Evolutionary conservation across 2,113 vertebrate species (phyloP).

Genomic region (Globicephala melas): DNA sequence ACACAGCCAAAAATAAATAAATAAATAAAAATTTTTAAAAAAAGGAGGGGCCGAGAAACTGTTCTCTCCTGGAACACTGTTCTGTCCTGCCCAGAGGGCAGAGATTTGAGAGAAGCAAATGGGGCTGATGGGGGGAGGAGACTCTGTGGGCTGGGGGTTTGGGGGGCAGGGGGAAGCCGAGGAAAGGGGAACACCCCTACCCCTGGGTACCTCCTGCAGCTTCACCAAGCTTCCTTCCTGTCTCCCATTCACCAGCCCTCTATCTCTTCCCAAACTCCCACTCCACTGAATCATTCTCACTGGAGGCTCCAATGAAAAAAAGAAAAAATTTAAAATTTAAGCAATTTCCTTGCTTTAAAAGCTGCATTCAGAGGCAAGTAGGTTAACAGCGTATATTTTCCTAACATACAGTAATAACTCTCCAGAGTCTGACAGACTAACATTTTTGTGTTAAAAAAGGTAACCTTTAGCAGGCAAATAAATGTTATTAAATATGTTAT

Average conservation of each 20-base stretch:
- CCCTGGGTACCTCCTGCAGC: neutral
- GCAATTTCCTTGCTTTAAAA: neutral
- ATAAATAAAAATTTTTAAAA: too few relatives aligned
- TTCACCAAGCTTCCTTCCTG: neutral
- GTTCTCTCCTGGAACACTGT: neutral
- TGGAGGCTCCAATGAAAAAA: neutral
- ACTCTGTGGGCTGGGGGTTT: accelerated
- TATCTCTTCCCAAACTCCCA: neutral
- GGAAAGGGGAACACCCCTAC: neutral
- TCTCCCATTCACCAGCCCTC: neutral
- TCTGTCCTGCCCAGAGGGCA: neutral
- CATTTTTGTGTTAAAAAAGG: neutral
- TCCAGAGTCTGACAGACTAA: neutral
- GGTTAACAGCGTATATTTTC: neutral
- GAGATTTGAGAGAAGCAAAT: neutral
- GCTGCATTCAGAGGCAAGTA: neutral
- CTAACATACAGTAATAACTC: neutral
- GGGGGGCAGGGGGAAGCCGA: too few relatives aligned
- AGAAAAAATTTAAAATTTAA: neutral
- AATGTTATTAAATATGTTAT: neutral
- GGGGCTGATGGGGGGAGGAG: neutral
- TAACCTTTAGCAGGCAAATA: neutral
- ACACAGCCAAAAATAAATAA: too few relatives aligned
- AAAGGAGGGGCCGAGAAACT: neutral
- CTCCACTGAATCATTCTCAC: neutral